Base-by-base conservation (phyloP, 2,113 vertebrate species). In the Riparia riparia region DNA sequence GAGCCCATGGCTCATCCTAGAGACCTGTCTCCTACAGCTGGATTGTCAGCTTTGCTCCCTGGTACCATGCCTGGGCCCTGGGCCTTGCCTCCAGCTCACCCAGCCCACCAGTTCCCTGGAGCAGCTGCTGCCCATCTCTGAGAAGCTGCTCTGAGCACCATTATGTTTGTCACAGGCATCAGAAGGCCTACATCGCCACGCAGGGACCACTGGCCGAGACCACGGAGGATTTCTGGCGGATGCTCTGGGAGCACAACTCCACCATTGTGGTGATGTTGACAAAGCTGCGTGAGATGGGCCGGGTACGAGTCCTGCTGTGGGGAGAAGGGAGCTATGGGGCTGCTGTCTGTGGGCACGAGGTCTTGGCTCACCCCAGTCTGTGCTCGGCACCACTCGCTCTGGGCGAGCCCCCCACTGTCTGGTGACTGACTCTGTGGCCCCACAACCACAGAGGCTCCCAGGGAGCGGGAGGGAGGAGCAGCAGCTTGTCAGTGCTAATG, bases 231-330 rank as follows among this genome's bases (percentile, higher is more conserved):
- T 99, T 99, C 98, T 99, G 99, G 99, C 98, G 99, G 87, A 99
- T 99, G 99, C 94, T 99, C 10, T 99, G 99, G 99, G 99, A 99
- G 83, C 99, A 99, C 98, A 99, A 99, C 92, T 99, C 99, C 94
- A 99, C 99, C 95, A 99, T 99, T 68, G 98, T 99, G 54, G 99
- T 99, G 97, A 99, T 99, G 99, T 98, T 99, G 96, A 99, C 99
- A 90, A 99, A 99, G 96, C 98, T 99, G 73, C 97, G 99, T 15
- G 99, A 99, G 97, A 99, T 99, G 99, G 99, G 99, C 95, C 98
- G 99, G 98, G 99, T 99, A 97, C 32, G 98, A 95, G 66, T 89
- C 32, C 42, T 76, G 31, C 47, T 22, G 3, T 1, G 78, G 82
- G 61, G 24, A 57, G 20, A 47, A 51, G 29, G 45, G 68, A 42